phyloP scores from a whole-genome alignment of 1,140 invertebrate species.

The Leptinotarsa undecemlineata region DNA sequence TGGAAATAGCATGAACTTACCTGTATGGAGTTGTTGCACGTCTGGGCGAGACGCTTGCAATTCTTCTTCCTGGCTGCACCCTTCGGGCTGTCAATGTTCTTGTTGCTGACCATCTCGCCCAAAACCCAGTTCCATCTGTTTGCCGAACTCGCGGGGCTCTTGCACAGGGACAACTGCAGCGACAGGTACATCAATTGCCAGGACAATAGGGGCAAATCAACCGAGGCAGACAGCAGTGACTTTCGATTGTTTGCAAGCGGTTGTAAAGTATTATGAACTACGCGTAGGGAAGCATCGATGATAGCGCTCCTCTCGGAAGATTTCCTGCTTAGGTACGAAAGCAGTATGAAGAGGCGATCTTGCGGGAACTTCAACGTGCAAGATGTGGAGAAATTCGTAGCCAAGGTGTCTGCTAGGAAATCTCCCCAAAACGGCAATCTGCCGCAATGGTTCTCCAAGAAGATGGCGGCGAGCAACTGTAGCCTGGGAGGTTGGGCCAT shows the following conservation, averaged over 20 bases:
- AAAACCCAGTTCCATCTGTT: slow-evolving; percentile 82
- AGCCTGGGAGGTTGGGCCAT: slow-evolving; percentile 61
- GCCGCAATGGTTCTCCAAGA: slow-evolving; percentile 78
- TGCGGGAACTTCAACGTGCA: slow-evolving; percentile 80
- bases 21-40: slow-evolving; percentile 12
- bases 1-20: not conserved
- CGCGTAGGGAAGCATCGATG: slow-evolving; percentile 66
- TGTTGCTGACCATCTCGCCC: slow-evolving; percentile 54
- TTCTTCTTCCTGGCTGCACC: slow-evolving; percentile 40
- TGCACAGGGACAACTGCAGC: slow-evolving; percentile 69
- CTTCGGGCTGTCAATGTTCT: slow-evolving; percentile 52
- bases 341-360: slow-evolving; percentile 84
- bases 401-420: slow-evolving; percentile 80
- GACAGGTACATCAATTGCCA: slow-evolving; percentile 80
- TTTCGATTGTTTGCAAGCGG: slow-evolving; percentile 59
- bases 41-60: slow-evolving; percentile 34
- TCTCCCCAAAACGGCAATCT: slow-evolving; percentile 86
- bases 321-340: slow-evolving; percentile 85
- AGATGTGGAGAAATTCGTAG: slow-evolving; percentile 76
- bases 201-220: slow-evolving; percentile 71
- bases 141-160: slow-evolving; percentile 50
- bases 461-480: slow-evolving; percentile 73
- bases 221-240: slow-evolving; percentile 55
- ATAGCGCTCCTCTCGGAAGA: slow-evolving; percentile 68
- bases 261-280: slow-evolving; percentile 61